Percentiles rank a stretch among this genome's conserved stretches.
phyloP scores from a whole-genome alignment of 23 tunicate genomes.

The Aplidium turbinatum region DNA sequence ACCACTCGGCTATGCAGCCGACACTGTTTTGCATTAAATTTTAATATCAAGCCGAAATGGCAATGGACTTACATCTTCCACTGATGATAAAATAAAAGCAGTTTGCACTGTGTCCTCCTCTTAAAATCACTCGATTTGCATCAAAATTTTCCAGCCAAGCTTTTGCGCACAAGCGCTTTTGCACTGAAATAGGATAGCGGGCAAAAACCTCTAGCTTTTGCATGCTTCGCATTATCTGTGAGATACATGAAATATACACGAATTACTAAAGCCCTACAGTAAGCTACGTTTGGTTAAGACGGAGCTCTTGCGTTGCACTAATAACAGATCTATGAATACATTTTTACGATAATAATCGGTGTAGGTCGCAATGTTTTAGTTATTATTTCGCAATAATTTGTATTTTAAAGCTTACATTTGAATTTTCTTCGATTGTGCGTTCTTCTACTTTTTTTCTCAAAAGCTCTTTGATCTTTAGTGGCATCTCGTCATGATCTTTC shows the following conservation, averaged over 20 bases:
- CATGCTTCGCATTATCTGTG: slow-evolving; percentile 81
- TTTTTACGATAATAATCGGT: too few relatives aligned
- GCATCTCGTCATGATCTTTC: slow-evolving; percentile 88
- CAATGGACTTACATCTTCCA: slow-evolving; percentile 80
- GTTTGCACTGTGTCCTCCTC: slow-evolving; percentile 61
- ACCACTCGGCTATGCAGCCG: too few relatives aligned
- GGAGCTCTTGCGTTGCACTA: neutral
- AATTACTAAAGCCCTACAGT: too few relatives aligned
- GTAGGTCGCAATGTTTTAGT: too few relatives aligned
- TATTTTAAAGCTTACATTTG: slow-evolving; percentile 81
- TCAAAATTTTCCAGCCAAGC: slow-evolving; percentile 84
- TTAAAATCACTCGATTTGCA: slow-evolving; percentile 71
- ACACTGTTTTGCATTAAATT: too few relatives aligned
- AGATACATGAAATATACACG: neutral
- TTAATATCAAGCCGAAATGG: too few relatives aligned
- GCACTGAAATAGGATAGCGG: slow-evolving; percentile 81
- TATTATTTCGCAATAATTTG: neutral
- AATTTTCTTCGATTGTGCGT: slow-evolving; percentile 70
- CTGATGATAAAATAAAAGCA: slow-evolving; percentile 85
- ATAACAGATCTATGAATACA: neutral
- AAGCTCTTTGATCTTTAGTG: slow-evolving; percentile 79
- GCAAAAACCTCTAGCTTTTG: slow-evolving; percentile 89
- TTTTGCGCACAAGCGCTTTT: slow-evolving; percentile 52
- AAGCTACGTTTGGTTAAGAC: too few relatives aligned
- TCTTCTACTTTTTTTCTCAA: slow-evolving; percentile 55